These are phyloP conservation scores for Crenichthys baileyi DNA, from an alignment of 2,797 vertebrate genomes.

Conservation along the genomic window DNA sequence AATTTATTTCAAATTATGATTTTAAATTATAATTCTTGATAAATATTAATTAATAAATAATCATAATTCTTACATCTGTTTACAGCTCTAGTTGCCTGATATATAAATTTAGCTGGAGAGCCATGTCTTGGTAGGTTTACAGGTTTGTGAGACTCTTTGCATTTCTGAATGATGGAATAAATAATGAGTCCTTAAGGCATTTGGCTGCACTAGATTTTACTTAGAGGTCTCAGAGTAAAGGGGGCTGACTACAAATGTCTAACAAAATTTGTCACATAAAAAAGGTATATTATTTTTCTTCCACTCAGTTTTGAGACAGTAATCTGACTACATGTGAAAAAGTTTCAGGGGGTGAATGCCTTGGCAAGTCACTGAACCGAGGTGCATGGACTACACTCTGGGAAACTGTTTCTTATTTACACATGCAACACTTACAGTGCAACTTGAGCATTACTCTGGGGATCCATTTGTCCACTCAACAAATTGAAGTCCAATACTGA, in stretches of 20 bases:
- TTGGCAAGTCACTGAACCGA: neutral
- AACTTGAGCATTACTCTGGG: neutral
- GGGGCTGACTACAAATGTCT: neutral
- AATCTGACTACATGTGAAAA: neutral
- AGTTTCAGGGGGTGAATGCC: neutral
- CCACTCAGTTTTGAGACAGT: neutral
- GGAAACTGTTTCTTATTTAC: neutral
- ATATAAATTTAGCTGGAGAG: neutral
- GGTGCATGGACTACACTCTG: neutral
- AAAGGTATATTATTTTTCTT: neutral
- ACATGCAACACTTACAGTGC: neutral
- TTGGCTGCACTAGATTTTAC: too few relatives aligned
- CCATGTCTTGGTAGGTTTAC: neutral
- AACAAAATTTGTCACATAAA: neutral
- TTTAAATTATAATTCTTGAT: too few relatives aligned
- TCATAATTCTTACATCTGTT: too few relatives aligned
- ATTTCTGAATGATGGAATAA: neutral
- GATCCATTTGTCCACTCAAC: slow-evolving; percentile 4
- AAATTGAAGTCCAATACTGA: slow-evolving; percentile 12
- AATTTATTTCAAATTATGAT: too few relatives aligned
- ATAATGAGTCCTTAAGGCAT: neutral
- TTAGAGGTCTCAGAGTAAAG: neutral
- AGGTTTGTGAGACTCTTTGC: neutral
- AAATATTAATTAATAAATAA: too few relatives aligned
- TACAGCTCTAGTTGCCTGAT: neutral